Evolutionary conservation across 2,113 vertebrate species (phyloP), one percentile per base, ranked within the genome.

Genomic region (Podarcis raffonei): DNA sequence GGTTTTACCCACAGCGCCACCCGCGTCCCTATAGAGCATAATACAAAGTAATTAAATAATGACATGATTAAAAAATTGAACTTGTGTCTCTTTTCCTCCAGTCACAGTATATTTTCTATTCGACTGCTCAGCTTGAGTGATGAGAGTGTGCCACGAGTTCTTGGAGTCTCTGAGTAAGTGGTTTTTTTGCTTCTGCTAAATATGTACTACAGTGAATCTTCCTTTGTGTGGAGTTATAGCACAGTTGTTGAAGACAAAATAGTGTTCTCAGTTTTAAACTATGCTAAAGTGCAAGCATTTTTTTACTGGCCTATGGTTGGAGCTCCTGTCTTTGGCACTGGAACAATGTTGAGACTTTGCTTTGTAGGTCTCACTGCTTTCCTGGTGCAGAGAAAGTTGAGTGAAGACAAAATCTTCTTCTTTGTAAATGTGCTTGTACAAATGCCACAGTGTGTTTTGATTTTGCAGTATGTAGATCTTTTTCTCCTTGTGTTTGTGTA

Each of bases 51-150:
- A 42, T 16, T n/a, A 71, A 74, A 84, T 71, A 3, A 59, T 20
- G 48, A 53, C 18, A 22, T 30, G 8, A 4, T 48, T 12, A 12
- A n/a, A 69, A 81, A 42, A 35, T 66, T 8, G 68, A 81, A 12
- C 23, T 37, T 48, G 23, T 83, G 12, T 68, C 2, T 88, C 88
- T 11, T 94, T 83, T 94, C 16, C 57, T 93, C 30, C 95, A 98
- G 98, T 94, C 98, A 98, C 95, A 97, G 98, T 87, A 98, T 98
- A 95, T 98, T 98, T 93, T 97, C 97, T 85, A 97, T 98, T 92
- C 97, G 98, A 93, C 94, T 98, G 13, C 92, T 99, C 27, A 97
- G 93, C 90, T 95, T 98, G 23, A 95, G 96, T 37, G 96, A 89
- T 72, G 96, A 83, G 27, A 90, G 84, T 59, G 93, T 81, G 90